Evolutionary conservation across 2,888 invertebrate species (phyloP).

Genomic region (Plebejus argus): DNA sequence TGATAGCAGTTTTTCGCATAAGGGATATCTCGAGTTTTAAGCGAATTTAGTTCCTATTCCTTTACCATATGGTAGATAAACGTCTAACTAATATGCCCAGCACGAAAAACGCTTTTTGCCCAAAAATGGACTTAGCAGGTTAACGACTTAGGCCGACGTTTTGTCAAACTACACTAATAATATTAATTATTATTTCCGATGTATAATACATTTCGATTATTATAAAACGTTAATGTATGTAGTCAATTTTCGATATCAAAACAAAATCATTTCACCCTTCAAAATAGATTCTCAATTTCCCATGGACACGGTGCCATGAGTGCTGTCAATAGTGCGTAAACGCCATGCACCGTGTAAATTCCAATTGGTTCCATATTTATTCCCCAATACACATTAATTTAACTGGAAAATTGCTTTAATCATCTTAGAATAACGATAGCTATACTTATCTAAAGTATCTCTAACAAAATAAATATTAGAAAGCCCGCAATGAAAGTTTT

Average conservation of each 20-base stretch:
- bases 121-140: too few relatives aligned
- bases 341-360: conserved; percentile 65
- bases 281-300: conserved; percentile 52
- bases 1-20: too few relatives aligned
- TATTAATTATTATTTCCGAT: background rate
- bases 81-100: too few relatives aligned
- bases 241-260: conserved; percentile 2
- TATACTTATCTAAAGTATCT: background rate
- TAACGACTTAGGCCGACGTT: too few relatives aligned
- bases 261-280: conserved; percentile 11
- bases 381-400: conserved; percentile 39
- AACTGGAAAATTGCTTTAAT: conserved; percentile 40
- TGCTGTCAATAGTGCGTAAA: conserved; percentile 56
- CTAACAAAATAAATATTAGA: too few relatives aligned
- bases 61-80: too few relatives aligned
- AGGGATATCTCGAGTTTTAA: too few relatives aligned
- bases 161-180: background rate
- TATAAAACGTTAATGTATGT: background rate
- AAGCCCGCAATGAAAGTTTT: background rate
- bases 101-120: too few relatives aligned
- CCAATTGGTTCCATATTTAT: conserved; percentile 42
- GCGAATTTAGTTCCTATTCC: too few relatives aligned
- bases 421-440: background rate
- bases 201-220: background rate
- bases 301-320: conserved; percentile 61